Evolutionary conservation across 2,797 vertebrate species (phyloP).

Genomic region (Petrocephalus sullivani): DNA sequence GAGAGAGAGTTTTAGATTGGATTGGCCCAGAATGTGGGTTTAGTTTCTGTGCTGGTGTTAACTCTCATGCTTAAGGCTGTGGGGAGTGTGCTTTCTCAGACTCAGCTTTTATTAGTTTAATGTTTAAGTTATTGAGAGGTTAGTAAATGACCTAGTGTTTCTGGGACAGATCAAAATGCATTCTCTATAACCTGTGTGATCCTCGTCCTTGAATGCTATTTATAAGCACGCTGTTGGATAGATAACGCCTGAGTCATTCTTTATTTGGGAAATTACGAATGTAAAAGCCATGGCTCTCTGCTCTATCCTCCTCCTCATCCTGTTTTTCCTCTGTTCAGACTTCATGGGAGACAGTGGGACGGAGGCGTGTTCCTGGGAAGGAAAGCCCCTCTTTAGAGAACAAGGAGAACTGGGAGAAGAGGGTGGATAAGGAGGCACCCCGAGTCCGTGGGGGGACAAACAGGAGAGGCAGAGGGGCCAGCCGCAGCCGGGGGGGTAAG

Average conservation of each 20-base stretch:
- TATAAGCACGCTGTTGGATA: neutral
- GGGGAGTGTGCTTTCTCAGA: neutral
- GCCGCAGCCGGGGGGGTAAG: constrained; percentile 74
- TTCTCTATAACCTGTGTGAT: neutral
- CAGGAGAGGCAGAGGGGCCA: constrained; percentile 77
- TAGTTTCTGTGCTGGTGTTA: neutral
- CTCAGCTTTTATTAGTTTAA: neutral
- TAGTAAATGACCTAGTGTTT: neutral
- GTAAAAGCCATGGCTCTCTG: neutral
- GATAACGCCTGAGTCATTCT: neutral
- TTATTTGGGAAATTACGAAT: neutral
- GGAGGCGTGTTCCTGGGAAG: constrained; percentile 87
- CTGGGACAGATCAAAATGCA: neutral
- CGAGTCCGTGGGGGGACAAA: constrained; percentile 68
- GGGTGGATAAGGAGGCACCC: constrained; percentile 78
- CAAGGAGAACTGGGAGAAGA: constrained; percentile 92
- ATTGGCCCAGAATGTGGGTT: neutral
- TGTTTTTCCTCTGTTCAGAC: constrained; percentile 60
- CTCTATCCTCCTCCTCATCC: neutral
- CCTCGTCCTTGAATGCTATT: neutral
- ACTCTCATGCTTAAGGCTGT: neutral
- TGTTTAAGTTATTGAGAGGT: neutral
- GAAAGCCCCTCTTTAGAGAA: constrained; percentile 68
- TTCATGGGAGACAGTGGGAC: constrained; percentile 94
- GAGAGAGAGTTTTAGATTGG: neutral